A percentile compares a stretch with the other conserved stretches of the same genome.
Conservation (phyloP, 1,140 invertebrate genomes). For the Magallana ariakensis region DNA sequence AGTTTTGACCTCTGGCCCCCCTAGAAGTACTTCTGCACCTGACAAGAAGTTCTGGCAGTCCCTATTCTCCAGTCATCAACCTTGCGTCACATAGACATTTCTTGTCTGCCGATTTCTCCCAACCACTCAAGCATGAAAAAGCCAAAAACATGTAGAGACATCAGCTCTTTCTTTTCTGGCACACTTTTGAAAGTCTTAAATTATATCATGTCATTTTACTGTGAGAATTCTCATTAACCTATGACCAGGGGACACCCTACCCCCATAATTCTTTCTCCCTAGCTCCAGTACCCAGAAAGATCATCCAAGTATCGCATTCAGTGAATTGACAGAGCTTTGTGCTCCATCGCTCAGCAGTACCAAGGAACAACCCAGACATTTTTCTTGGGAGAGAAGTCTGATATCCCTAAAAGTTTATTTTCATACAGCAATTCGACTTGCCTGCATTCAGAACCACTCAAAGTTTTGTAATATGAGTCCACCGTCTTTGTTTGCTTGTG, state of each 20-base stretch:
- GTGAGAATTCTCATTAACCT: constrained; percentile 54
- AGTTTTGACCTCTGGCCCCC: too few relatives aligned
- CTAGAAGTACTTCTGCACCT: constrained; percentile 21
- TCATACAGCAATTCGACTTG: constrained; percentile 36
- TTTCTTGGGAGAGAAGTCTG: constrained; percentile 25
- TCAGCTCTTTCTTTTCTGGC: constrained; percentile 9
- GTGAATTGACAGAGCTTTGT: constrained; percentile 26
- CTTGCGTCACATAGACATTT: constrained; percentile 15
- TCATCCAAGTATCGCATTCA: constrained; percentile 42
- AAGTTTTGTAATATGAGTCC: constrained; percentile 39
- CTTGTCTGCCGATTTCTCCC: constrained; percentile 11
- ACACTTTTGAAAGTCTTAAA: constrained; percentile 34
- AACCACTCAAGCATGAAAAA: constrained; percentile 22
- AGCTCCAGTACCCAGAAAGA: constrained; percentile 2
- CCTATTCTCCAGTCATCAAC: constrained; percentile 1
- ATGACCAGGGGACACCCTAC: constrained; percentile 33
- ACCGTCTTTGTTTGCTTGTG: constrained; percentile 48
- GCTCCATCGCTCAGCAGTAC: constrained; percentile 47
- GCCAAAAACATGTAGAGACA: constrained; percentile 21
- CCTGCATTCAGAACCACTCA: constrained; percentile 31
- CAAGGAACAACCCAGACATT: constrained; percentile 27
- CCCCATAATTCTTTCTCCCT: background rate
- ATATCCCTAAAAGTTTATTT: constrained; percentile 41
- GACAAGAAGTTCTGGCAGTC: background rate
- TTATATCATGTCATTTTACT: constrained; percentile 24